phyloP scores from a whole-genome alignment of 37 sponge, comb jelly and placozoan genomes.

The Petrosia ficiformis region DNA sequence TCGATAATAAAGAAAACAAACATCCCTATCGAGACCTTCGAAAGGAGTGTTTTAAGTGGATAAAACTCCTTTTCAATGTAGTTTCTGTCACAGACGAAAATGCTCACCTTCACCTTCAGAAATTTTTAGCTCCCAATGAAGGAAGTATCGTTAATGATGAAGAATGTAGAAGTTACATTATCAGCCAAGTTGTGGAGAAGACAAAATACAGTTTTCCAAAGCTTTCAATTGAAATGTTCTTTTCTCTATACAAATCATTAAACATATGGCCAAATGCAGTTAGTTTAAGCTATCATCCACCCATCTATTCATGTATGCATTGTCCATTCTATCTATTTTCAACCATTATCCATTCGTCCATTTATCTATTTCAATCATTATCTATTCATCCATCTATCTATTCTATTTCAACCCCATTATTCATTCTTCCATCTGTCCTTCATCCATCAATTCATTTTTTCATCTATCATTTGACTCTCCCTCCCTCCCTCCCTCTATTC shows the following conservation, averaged over 20 bases:
- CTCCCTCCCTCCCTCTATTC: too few species aligned
- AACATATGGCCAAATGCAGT: conserved; percentile 17
- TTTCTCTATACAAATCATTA: not conserved
- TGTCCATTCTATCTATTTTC: too few species aligned
- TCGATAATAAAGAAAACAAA: not conserved
- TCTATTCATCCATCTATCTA: too few species aligned
- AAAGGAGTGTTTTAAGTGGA: not conserved
- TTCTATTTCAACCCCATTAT: too few species aligned
- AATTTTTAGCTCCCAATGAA: not conserved
- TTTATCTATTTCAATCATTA: too few species aligned
- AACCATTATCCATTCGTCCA: too few species aligned
- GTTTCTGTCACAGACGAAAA: not conserved
- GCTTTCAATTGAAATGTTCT: conserved; percentile 4
- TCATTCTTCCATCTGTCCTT: too few species aligned
- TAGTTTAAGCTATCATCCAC: too few species aligned
- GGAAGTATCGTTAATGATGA: not conserved
- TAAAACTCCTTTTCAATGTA: not conserved
- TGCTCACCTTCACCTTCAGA: not conserved
- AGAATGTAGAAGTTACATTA: not conserved
- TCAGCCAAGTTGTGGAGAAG: not conserved
- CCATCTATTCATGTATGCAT: too few species aligned
- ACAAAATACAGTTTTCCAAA: not conserved
- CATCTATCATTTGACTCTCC: too few species aligned
- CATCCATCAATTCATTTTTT: too few species aligned
- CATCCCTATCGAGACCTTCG: not conserved